Evolutionary conservation across 1,140 invertebrate genomes (phyloP).

Genomic region (Drosophila mojavensis): DNA sequence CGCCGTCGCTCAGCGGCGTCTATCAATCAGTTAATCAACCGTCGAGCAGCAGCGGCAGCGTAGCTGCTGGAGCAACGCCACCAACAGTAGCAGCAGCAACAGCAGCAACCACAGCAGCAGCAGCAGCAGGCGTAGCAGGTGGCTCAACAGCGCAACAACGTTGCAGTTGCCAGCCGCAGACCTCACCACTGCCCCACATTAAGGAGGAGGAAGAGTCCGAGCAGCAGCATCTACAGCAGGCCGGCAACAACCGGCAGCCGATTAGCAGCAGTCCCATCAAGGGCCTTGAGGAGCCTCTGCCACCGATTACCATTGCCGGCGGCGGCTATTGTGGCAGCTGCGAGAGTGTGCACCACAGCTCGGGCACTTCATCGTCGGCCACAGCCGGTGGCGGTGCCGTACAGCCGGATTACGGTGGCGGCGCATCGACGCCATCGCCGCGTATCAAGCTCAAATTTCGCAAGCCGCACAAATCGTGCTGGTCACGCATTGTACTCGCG

Average conservation of each 20-base stretch:
- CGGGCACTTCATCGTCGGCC: constrained; percentile 62
- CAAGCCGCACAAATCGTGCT: constrained; percentile 80
- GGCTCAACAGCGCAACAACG: constrained; percentile 84
- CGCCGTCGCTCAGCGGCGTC: constrained; percentile 43
- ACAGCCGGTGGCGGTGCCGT: constrained; percentile 22
- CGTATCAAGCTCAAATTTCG: constrained; percentile 81
- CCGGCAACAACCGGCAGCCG: constrained; percentile 56
- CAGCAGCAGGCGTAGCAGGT: constrained; percentile 84
- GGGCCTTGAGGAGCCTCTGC: constrained; percentile 32
- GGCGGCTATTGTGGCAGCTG: constrained; percentile 71
- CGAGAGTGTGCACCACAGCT: constrained; percentile 76
- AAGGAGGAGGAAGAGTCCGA: constrained; percentile 87
- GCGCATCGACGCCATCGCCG: constrained; percentile 78
- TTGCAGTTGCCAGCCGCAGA: constrained; percentile 77
- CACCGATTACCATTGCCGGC: constrained; percentile 66
- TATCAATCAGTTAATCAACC: constrained; percentile 39
- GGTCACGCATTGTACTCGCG: constrained; percentile 77
- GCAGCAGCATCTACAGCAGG: constrained; percentile 82
- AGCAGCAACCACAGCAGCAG: constrained; percentile 36
- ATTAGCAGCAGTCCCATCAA: constrained; percentile 20
- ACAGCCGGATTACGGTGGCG: constrained; percentile 49
- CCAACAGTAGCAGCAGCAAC: constrained; percentile 52
- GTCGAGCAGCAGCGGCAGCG: constrained; percentile 12
- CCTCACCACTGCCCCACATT: constrained; percentile 86
- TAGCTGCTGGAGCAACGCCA: constrained; percentile 21